Evolutionary conservation across 2,797 vertebrate genomes (phyloP).

Genomic region (Cygnus olor): DNA sequence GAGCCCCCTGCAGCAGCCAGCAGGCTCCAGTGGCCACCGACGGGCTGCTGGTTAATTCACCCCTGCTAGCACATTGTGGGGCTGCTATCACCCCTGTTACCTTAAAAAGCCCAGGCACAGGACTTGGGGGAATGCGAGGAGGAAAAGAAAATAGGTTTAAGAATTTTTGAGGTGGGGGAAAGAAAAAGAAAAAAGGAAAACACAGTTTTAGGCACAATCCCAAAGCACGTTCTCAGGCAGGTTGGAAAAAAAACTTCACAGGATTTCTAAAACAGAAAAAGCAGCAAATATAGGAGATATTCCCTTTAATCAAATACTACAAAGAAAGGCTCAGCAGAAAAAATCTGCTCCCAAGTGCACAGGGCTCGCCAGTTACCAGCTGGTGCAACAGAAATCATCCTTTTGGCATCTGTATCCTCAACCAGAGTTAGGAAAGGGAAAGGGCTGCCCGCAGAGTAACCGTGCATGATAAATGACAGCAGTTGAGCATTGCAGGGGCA

Average conservation of each 20-base stretch:
- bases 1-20: background rate
- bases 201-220: background rate
- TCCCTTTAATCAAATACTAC: background rate
- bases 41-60: slow-evolving; percentile 8
- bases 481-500: slow-evolving; percentile 47
- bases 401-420: background rate
- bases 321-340: slow-evolving; percentile 13
- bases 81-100: slow-evolving; percentile 20
- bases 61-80: background rate
- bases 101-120: slow-evolving; percentile 4
- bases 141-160: background rate
- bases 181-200: background rate
- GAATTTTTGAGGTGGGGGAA: background rate
- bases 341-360: background rate
- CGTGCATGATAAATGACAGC: slow-evolving; percentile 11
- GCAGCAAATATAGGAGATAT: background rate
- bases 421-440: background rate
- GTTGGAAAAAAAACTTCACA: background rate
- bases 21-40: background rate
- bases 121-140: background rate
- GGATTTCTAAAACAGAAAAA: background rate
- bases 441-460: background rate
- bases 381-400: background rate
- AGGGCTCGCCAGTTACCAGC: background rate
- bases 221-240: background rate